Evolutionary conservation across 92 coral and sea anemone species (phyloP).

Genomic region (Pocillopora grandis): DNA sequence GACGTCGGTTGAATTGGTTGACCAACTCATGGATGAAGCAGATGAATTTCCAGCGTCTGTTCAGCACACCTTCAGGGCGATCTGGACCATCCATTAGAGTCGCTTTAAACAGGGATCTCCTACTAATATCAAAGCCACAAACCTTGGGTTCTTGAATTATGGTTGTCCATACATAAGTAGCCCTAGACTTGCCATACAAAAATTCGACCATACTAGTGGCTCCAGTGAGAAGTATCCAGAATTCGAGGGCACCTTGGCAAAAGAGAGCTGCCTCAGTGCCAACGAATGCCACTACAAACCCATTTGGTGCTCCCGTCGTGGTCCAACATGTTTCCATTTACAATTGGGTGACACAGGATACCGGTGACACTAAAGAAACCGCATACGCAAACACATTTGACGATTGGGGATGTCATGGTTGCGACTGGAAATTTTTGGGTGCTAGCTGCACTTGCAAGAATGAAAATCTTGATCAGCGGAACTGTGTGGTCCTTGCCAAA

Average conservation of each 20-base stretch:
- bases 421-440: background rate
- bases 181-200: background rate
- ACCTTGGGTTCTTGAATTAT: background rate
- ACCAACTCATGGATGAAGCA: constrained; percentile 34
- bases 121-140: background rate
- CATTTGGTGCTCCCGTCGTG: background rate
- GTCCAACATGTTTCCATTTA: background rate
- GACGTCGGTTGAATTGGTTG: constrained; percentile 22
- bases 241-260: background rate
- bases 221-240: background rate
- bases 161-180: background rate
- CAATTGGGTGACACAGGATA: background rate
- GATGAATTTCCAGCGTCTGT: background rate
- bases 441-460: background rate
- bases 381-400: background rate
- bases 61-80: constrained; percentile 31
- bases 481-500: background rate
- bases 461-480: background rate
- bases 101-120: background rate
- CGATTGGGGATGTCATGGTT: constrained; percentile 13
- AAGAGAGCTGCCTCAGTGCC: background rate
- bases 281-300: background rate
- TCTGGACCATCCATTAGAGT: constrained; percentile 34
- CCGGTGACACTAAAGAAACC: background rate
- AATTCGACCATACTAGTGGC: background rate